These are phyloP conservation scores for Stenichneumon culpator DNA, from an alignment of 2,888 invertebrate species.

Conservation along the genomic window DNA sequence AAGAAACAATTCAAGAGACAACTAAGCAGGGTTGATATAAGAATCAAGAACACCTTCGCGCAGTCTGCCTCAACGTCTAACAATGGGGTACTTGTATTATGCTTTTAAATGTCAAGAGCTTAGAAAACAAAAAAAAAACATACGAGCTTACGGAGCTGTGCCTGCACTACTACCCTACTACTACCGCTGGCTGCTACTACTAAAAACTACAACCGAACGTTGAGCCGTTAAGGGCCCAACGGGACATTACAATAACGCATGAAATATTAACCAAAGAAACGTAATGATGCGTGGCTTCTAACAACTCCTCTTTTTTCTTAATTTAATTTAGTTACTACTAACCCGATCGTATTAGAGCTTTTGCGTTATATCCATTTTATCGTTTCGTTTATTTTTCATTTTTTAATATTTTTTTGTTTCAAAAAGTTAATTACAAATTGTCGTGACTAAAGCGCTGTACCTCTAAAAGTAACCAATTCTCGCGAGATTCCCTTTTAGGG, in stretches of 20 bases:
- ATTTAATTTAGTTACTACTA: background rate
- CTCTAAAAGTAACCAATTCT: background rate
- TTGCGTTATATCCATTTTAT: slow-evolving; percentile 10
- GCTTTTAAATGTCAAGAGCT: slow-evolving; percentile 66
- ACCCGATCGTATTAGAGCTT: slow-evolving; percentile 1
- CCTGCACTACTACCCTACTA: slow-evolving; percentile 39
- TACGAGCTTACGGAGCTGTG: slow-evolving; percentile 37
- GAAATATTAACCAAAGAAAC: slow-evolving; percentile 7
- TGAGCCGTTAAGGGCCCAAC: slow-evolving; percentile 40
- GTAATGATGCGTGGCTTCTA: slow-evolving; percentile 45
- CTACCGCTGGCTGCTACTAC: slow-evolving; percentile 31
- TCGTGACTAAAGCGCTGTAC: background rate
- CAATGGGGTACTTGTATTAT: slow-evolving; percentile 83
- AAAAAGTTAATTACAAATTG: background rate
- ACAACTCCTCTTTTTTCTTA: background rate
- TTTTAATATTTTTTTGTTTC: background rate
- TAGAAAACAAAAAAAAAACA: slow-evolving; percentile 47
- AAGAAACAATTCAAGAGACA: slow-evolving; percentile 93
- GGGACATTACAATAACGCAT: slow-evolving; percentile 20
- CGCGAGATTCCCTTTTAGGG: background rate
- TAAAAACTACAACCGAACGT: slow-evolving; percentile 20
- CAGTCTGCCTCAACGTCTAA: slow-evolving; percentile 77
- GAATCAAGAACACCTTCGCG: slow-evolving; percentile 89
- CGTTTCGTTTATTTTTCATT: background rate
- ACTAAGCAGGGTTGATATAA: slow-evolving; percentile 92